These are phyloP conservation scores for Vireo altiloquus DNA, from an alignment of 2,113 vertebrate species.

Conservation along the genomic window DNA sequence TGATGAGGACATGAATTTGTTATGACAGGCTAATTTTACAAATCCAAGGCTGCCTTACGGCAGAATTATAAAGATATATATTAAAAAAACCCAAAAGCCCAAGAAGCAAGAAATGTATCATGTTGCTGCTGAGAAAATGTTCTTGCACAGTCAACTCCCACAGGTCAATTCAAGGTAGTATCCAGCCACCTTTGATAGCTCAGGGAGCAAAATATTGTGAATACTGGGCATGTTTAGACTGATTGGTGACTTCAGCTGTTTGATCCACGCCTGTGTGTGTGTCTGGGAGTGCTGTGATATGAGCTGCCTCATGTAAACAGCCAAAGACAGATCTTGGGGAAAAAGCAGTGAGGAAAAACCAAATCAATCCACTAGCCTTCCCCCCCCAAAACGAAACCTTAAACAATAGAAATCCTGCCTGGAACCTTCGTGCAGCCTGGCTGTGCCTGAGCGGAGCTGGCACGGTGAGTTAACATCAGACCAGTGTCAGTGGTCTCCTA, in stretches of 20 bases:
- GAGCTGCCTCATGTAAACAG: not conserved
- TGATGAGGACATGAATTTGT: conserved; percentile 69
- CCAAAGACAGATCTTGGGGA: not conserved
- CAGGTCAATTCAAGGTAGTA: conserved; percentile 8
- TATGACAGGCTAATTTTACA: conserved; percentile 67
- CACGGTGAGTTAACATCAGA: not conserved
- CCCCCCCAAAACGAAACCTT: not conserved
- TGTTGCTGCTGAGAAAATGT: conserved; percentile 8
- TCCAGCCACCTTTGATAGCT: not conserved
- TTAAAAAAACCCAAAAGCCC: not conserved
- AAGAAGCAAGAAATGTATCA: not conserved
- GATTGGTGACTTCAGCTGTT: not conserved
- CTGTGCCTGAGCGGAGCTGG: not conserved
- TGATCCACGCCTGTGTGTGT: not conserved
- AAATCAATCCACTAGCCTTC: not conserved
- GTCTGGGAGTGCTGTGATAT: not conserved
- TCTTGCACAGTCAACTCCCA: not conserved
- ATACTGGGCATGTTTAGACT: not conserved
- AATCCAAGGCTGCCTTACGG: conserved; percentile 48
- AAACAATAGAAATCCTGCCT: not conserved
- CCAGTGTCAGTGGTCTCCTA: not conserved
- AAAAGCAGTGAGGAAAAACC: not conserved
- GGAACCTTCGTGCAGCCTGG: not conserved
- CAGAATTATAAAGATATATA: conserved; percentile 46
- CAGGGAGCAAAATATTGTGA: not conserved